These are phyloP conservation scores for Dipodomys stephensi DNA, from an alignment of 2,113 vertebrate genomes.

Conservation along the genomic window DNA sequence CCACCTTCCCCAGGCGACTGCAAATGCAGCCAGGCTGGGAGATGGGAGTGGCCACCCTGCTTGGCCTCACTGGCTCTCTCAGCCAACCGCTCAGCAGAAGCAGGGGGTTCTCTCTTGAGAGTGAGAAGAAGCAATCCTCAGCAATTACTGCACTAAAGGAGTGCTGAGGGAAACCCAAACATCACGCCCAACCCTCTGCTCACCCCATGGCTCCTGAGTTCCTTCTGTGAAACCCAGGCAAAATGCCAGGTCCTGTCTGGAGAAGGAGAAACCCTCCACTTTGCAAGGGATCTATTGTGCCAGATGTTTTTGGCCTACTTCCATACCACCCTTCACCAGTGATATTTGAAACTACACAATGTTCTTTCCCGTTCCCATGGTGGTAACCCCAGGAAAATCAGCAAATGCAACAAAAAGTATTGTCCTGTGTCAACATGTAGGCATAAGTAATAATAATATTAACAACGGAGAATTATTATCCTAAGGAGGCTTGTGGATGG, in stretches of 20 bases:
- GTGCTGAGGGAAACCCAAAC: constrained; percentile 34
- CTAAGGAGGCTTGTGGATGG: not conserved
- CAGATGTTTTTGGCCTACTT: constrained; percentile 12
- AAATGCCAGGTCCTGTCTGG: constrained; percentile 16
- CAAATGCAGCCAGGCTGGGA: not conserved
- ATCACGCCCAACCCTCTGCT: not conserved
- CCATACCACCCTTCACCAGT: not conserved
- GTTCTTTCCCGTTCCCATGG: not conserved
- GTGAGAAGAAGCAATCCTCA: constrained; percentile 1
- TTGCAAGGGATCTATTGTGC: not conserved
- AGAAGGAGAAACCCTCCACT: constrained; percentile 1
- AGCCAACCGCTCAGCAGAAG: not conserved
- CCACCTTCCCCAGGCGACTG: constrained; percentile 64
- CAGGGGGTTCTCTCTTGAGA: not conserved
- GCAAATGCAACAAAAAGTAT: not conserved
- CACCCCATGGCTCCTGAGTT: not conserved
- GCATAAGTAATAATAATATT: not conserved
- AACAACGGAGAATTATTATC: not conserved
- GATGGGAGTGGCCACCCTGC: not conserved
- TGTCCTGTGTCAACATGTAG: not conserved
- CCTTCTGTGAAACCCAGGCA: constrained; percentile 54
- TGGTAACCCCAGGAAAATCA: not conserved
- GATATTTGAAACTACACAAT: not conserved
- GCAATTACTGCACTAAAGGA: not conserved
- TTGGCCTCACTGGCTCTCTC: not conserved